Base-by-base conservation (phyloP, 2,888 invertebrate species). In the Machimus atricapillus region DNA sequence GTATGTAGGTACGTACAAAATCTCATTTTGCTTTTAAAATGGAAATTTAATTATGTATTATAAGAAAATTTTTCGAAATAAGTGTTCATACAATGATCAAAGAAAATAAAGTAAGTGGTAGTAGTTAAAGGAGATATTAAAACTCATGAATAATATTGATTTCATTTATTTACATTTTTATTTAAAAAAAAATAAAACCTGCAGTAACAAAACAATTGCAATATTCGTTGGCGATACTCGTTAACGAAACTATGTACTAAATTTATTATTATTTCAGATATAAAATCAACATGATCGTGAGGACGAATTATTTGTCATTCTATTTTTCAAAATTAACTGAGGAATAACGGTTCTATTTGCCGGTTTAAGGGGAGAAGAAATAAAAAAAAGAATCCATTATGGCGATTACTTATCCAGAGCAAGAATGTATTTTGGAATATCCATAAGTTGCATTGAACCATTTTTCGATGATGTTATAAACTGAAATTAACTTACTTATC, bases 391-490 rank as follows among this genome's bases (percentile, higher is more conserved):
- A 16, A 19, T n/a, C 5, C 4, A 0, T 0, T 46, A 46, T 16
- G 43, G 34, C 14, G 27, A 12, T 79, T 89, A 82, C 37, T 89
- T 89, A 81, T 87, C 87, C 79, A 88, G 86, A 14, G 87, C 89
- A 78, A 88, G 87, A 87, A 89, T 89, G 87, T 90, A 89, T 27
- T 90, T 90, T 86, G 95, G 95, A 92, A 95, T 94, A 90, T 94
- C 94, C 94, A 95, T 94, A 90, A 94, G 94, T 90, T 94, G 94
- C 91, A 95, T 91, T 90, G 94, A 94, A 90, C 94, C 94, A 90
- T 96, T 95, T 91, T 95, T 95, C 89, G 95, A 95, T 56, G 95
- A 95, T 2, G 95, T 95, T 86, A 96, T 94, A 16, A 95, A 94
- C 95, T 95, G 93, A 2, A 93, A 93, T 88, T 43, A 19, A 73